phyloP scores from a whole-genome alignment of 2,113 vertebrate genomes.

The Lophius piscatorius region DNA sequence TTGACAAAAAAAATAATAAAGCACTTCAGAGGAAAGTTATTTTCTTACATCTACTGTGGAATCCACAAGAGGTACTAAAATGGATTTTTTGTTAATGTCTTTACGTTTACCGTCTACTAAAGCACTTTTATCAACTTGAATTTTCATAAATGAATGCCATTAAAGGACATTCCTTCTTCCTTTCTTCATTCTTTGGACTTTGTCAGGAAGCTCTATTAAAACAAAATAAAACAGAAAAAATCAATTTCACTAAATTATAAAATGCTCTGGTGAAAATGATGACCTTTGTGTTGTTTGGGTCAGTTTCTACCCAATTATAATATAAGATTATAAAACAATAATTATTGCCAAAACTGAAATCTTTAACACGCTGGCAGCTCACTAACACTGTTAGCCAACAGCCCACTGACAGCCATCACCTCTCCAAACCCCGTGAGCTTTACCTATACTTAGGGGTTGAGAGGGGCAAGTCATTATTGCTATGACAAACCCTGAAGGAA shows the following conservation, averaged over 20 bases:
- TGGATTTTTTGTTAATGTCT: too few relatives aligned
- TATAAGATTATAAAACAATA: conserved; percentile 14
- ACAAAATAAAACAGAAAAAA: conserved; percentile 7
- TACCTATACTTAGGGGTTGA: too few relatives aligned
- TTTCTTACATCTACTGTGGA: conserved; percentile 19
- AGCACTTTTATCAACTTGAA: conserved; percentile 14
- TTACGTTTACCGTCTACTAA: not conserved
- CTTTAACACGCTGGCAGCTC: not conserved
- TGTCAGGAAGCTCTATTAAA: not conserved
- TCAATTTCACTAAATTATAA: conserved; percentile 11
- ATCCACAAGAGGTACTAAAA: too few relatives aligned
- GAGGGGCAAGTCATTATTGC: conserved; percentile 10
- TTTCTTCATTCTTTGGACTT: too few relatives aligned
- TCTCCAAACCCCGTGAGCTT: too few relatives aligned
- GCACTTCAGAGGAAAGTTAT: conserved; percentile 11
- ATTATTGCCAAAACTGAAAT: conserved; percentile 17
- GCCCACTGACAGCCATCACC: too few relatives aligned
- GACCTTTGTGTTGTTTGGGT: conserved; percentile 18
- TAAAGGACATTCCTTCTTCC: not conserved
- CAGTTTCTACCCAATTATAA: conserved; percentile 8
- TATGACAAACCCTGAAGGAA: conserved; percentile 9
- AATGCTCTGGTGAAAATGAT: not conserved
- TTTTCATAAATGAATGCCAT: conserved; percentile 32
- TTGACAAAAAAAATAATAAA: conserved; percentile 49
- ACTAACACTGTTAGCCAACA: too few relatives aligned